phyloP scores from a whole-genome alignment of 2,888 invertebrate genomes.

The Coelopa pilipes region DNA sequence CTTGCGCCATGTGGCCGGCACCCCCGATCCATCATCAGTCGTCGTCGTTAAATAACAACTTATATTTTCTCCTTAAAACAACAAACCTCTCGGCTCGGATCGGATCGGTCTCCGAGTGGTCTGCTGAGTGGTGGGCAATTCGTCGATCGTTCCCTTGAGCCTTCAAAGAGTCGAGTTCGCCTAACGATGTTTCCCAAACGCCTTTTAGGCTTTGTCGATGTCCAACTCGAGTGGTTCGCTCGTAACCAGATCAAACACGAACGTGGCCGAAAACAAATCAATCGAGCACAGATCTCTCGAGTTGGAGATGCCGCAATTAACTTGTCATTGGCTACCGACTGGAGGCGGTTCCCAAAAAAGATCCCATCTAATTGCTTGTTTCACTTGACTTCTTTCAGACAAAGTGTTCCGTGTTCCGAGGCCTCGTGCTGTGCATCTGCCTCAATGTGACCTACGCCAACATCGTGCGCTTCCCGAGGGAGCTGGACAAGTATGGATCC shows the following conservation, averaged over 20 bases:
- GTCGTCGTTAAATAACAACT: slow-evolving; percentile 8
- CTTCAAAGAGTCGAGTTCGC: too few species aligned
- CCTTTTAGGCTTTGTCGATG: too few species aligned
- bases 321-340: too few species aligned
- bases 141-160: too few species aligned
- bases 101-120: too few species aligned
- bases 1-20: too few species aligned
- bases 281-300: background rate
- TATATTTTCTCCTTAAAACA: slow-evolving; percentile 37
- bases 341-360: too few species aligned
- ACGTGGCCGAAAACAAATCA: background rate
- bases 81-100: slow-evolving; percentile 7
- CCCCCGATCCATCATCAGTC: background rate
- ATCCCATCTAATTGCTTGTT: slow-evolving; percentile 9
- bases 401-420: slow-evolving; percentile 67
- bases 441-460: slow-evolving; percentile 66
- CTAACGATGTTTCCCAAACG: background rate
- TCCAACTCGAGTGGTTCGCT: background rate
- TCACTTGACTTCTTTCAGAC: slow-evolving; percentile 57
- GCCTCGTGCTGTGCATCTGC: slow-evolving; percentile 66
- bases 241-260: background rate
- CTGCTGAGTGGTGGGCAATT: too few species aligned
- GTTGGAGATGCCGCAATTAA: too few species aligned
- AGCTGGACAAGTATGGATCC: slow-evolving; percentile 65
- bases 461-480: slow-evolving; percentile 67